phyloP scores from a whole-genome alignment of 2,797 vertebrate species.

The Clarias fuscus region DNA sequence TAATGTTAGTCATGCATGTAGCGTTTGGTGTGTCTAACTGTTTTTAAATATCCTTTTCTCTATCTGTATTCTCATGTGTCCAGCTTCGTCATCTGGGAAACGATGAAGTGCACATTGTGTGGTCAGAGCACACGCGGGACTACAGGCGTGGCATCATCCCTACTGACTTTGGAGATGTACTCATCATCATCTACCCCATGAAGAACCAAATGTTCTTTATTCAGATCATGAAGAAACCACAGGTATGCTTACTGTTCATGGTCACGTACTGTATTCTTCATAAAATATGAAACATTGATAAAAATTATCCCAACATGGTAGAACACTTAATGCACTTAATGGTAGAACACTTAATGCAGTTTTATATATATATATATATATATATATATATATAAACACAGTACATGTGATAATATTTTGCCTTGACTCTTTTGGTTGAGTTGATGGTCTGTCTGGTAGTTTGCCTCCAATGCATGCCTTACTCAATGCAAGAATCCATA shows the following conservation, averaged over 20 bases:
- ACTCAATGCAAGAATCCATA: constrained; percentile 56
- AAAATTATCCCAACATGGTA: too few relatives aligned
- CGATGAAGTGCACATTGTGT: constrained; percentile 97
- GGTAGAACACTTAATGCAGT: too few relatives aligned
- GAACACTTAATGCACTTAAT: too few relatives aligned
- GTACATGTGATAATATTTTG: background rate
- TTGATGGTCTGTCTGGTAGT: constrained; percentile 53
- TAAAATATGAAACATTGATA: too few relatives aligned
- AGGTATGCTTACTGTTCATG: constrained; percentile 73
- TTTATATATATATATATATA: too few relatives aligned
- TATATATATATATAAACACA: too few relatives aligned
- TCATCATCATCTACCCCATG: constrained; percentile 97
- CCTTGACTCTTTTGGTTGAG: constrained; percentile 32
- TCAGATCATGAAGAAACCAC: constrained; percentile 93
- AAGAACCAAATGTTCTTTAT: constrained; percentile 98
- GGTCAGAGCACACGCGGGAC: constrained; percentile 97
- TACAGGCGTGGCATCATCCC: constrained; percentile 96
- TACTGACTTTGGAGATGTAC: constrained; percentile 95
- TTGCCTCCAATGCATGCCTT: constrained; percentile 45
- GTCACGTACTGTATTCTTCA: background rate
- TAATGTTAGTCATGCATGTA: background rate
- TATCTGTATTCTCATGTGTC: constrained; percentile 17
- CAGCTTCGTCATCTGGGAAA: constrained; percentile 99
- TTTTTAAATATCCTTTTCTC: constrained; percentile 44
- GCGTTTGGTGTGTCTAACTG: background rate